phyloP scores from a whole-genome alignment of 2,113 vertebrate genomes.

The Corythornis cristatus region DNA sequence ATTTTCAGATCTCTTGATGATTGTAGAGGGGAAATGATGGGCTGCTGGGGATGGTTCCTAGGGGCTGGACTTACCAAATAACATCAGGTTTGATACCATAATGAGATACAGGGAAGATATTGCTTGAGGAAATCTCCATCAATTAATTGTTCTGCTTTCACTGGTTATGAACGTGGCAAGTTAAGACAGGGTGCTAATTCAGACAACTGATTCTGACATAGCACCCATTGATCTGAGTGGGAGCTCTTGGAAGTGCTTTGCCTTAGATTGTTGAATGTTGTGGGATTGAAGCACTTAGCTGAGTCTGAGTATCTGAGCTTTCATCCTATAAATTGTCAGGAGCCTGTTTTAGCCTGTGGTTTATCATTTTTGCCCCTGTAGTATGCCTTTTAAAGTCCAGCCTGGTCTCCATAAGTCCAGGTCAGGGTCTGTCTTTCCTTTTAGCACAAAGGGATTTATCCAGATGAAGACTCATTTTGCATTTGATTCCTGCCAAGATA shows the following conservation, averaged over 20 bases:
- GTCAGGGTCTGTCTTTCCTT: not conserved
- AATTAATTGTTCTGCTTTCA: not conserved
- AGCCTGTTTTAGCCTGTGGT: not conserved
- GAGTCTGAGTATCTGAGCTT: not conserved
- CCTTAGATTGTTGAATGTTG: not conserved
- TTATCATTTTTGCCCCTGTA: not conserved
- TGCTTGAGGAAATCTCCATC: not conserved
- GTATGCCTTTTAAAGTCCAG: not conserved
- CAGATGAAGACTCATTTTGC: not conserved
- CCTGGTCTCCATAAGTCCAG: not conserved
- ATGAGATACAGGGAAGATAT: not conserved
- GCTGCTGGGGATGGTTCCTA: not conserved
- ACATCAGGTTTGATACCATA: not conserved
- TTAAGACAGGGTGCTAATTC: not conserved
- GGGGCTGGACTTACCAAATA: not conserved
- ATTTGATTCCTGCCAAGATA: not conserved
- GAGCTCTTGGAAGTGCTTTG: not conserved
- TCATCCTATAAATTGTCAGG: not conserved
- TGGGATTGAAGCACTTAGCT: not conserved
- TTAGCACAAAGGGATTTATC: not conserved
- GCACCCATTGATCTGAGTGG: not conserved
- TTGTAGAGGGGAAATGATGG: not conserved
- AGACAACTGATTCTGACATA: not conserved
- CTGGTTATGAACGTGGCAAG: not conserved
- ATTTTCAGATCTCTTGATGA: not conserved